Evolutionary conservation across 2,888 invertebrate genomes (phyloP), one percentile per base, ranked within the genome.

Genomic region (Tiphia femorata): DNA sequence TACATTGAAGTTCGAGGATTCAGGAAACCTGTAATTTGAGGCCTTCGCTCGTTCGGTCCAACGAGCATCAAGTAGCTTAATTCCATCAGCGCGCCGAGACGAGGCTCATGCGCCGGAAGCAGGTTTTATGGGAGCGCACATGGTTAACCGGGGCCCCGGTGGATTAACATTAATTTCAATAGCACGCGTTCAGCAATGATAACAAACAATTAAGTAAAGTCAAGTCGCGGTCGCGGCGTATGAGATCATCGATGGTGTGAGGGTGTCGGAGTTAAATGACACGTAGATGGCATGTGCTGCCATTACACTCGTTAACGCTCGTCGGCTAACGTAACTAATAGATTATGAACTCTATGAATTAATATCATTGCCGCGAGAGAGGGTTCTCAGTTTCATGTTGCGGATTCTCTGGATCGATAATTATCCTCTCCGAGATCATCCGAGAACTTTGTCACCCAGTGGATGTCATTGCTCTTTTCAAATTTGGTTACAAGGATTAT

Each of bases 151-250:
- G n/a, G n/a, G n/a, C 75, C 73, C 68, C 65, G 77, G 68, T 76
- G 76, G 78, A 82, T 82, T 82, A 82, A 79, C 79, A 82, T 83
- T 81, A 82, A 83, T 82, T 82, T 82, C 82, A 82, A 83, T 82
- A 82, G 82, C 80, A 80, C 79, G 81, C 77, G 77, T 81, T 72
- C 72, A 73, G 78, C 75, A 81, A 82, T 81, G 81, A 81, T 83
- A 82, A 83, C 82, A 83, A 83, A 82, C 82, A 82, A 82, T 82
- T 82, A 81, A 82, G 77, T 58, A 67, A 73, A 76, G 75, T 74
- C 73, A 72, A 75, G 78, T 71, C 75, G n/a, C n/a, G 70, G 71
- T 72, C 69, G 76, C 72, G 76, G 63, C 68, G 58, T n/a, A 77
- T 83, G 82, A 82, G 82, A 79, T 83, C 82, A 82, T 83, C 82